A percentile compares a stretch with the other conserved stretches of the same genome.
Evolutionary conservation across 2,113 vertebrate species (phyloP).

Genomic region (Rousettus leschenaultii): DNA sequence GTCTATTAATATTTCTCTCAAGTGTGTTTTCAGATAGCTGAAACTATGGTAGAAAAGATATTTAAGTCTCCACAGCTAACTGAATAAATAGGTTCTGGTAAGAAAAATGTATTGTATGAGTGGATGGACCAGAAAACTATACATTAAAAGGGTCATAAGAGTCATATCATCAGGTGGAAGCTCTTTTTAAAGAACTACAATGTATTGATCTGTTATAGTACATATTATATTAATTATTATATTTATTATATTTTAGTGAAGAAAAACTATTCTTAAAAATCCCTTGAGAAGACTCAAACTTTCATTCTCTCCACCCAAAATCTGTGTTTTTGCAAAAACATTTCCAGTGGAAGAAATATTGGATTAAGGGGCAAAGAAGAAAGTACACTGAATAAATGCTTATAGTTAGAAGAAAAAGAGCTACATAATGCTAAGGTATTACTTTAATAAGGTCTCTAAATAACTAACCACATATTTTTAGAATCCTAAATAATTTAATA

Average conservation of each 20-base stretch:
- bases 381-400: not conserved
- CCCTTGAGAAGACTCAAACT: not conserved
- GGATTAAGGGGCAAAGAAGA: not conserved
- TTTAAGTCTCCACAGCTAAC: not conserved
- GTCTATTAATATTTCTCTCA: conserved; percentile 39
- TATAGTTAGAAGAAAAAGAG: not conserved
- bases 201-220: not conserved
- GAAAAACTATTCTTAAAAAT: not conserved
- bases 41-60: not conserved
- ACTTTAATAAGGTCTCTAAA: not conserved
- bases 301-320: not conserved
- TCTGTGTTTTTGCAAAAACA: not conserved
- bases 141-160: not conserved
- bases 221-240: no score
- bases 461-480: not conserved
- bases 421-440: not conserved
- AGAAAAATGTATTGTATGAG: not conserved
- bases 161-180: not conserved
- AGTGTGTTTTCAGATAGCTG: not conserved
- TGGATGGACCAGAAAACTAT: not conserved
- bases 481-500: not conserved
- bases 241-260: not conserved
- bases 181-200: not conserved
- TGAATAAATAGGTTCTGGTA: not conserved
- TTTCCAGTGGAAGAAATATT: not conserved